phyloP scores from a whole-genome alignment of 1,140 invertebrate species.

The Druon quercuslanigerum region DNA sequence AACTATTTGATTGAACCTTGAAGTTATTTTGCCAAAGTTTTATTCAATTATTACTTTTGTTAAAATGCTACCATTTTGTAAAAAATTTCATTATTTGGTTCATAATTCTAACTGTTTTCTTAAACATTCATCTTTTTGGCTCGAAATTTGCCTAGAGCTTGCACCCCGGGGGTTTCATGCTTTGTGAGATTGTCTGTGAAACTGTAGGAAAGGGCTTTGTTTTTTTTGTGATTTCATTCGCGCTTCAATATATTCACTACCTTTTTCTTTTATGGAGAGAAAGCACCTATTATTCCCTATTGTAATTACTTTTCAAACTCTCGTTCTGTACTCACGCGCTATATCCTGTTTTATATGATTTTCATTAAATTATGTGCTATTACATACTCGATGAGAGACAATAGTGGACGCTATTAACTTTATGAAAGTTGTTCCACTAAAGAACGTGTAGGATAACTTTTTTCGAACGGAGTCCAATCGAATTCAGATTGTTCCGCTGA shows the following conservation, averaged over 20 bases:
- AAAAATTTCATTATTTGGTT: no score
- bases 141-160: no score
- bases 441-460: background rate
- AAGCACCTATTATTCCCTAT: background rate
- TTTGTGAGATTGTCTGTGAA: no score
- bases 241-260: conserved; percentile 35
- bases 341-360: background rate
- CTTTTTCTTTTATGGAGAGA: background rate
- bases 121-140: no score
- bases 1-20: no score
- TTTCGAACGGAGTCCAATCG: background rate
- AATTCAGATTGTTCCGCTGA: background rate
- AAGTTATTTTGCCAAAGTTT: no score
- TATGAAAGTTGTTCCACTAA: conserved; percentile 26
- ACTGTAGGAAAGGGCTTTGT: no score
- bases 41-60: no score
- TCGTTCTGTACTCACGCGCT: background rate
- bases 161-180: no score
- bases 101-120: no score
- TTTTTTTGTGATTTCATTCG: conserved; percentile 10
- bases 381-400: conserved; percentile 4
- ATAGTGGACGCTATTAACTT: conserved; percentile 24
- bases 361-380: conserved; percentile 20
- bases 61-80: no score
- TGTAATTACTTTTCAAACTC: background rate